Evolutionary conservation across 2,797 vertebrate genomes (phyloP).

Genomic region (Trachurus trachurus): DNA sequence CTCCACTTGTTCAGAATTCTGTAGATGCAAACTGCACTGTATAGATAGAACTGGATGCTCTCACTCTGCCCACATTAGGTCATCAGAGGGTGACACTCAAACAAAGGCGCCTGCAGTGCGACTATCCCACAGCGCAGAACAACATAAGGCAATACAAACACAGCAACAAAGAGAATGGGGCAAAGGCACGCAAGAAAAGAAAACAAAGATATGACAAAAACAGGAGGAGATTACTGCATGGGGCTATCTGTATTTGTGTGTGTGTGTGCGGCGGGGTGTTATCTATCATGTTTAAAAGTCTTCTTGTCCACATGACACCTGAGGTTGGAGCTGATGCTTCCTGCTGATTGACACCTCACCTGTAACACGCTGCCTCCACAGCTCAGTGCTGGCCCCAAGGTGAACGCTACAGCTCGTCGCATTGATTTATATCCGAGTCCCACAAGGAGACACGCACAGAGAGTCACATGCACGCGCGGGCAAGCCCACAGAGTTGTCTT

Average conservation of each 20-base stretch:
- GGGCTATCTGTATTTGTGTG: neutral
- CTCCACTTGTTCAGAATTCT: neutral
- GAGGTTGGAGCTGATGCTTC: slow-evolving; percentile 13
- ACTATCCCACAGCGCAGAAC: slow-evolving; percentile 12
- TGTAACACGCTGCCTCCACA: slow-evolving; percentile 32
- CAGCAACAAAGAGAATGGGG: slow-evolving; percentile 15
- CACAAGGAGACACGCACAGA: neutral
- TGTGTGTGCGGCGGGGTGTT: neutral
- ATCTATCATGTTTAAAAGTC: slow-evolving; percentile 23
- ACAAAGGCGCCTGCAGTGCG: slow-evolving; percentile 50
- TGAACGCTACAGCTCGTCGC: slow-evolving; percentile 28
- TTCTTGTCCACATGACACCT: slow-evolving; percentile 11
- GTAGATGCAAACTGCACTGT: neutral
- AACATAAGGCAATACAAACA: slow-evolving; percentile 50
- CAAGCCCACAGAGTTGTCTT: neutral
- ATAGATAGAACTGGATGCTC: slow-evolving; percentile 11
- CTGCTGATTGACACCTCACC: slow-evolving; percentile 62
- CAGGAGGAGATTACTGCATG: neutral
- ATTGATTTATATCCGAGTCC: slow-evolving; percentile 50
- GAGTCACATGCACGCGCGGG: neutral
- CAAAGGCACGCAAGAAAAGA: neutral
- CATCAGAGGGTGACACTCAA: slow-evolving; percentile 45
- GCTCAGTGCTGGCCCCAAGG: slow-evolving; percentile 34
- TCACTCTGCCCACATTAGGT: slow-evolving; percentile 45
- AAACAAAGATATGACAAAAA: slow-evolving; percentile 4